These are phyloP conservation scores for Lamellibrachia luymesi DNA, from an alignment of 1,140 invertebrate genomes.

Conservation along the genomic window DNA sequence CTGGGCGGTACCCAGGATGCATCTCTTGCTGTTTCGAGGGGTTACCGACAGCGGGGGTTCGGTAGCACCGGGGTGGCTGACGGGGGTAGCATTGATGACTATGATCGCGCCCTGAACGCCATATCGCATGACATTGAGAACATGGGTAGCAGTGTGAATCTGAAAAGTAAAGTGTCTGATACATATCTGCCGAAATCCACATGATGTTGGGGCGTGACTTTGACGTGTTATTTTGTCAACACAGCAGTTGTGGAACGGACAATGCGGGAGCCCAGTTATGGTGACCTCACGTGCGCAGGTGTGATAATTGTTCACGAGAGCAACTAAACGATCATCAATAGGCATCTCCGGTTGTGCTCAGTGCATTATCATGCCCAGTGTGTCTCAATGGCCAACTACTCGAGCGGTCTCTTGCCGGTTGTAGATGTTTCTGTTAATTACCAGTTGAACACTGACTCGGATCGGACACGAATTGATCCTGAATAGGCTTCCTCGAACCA, in stretches of 20 bases:
- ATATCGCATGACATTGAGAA: conserved; percentile 14
- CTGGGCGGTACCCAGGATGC: not conserved
- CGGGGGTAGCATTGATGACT: not conserved
- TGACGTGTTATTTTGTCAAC: not conserved
- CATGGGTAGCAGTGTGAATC: not conserved
- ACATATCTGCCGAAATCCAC: not conserved
- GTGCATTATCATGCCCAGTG: not conserved
- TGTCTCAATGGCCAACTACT: too few relatives aligned
- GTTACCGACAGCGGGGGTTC: not conserved
- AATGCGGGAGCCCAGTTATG: not conserved
- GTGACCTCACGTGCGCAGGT: not conserved
- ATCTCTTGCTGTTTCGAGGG: not conserved
- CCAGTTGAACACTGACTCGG: not conserved
- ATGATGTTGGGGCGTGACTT: not conserved
- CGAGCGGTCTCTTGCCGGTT: not conserved
- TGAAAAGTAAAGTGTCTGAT: not conserved
- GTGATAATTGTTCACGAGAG: not conserved
- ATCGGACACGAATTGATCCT: not conserved
- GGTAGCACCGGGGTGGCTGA: not conserved
- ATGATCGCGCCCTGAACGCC: not conserved
- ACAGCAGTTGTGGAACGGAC: not conserved
- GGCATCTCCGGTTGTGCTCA: not conserved
- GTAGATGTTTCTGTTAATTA: not conserved
- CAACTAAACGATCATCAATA: too few relatives aligned
- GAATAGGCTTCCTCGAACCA: not conserved